Conservation (phyloP, 2,113 vertebrate species). For the Cromileptes altivelis region DNA sequence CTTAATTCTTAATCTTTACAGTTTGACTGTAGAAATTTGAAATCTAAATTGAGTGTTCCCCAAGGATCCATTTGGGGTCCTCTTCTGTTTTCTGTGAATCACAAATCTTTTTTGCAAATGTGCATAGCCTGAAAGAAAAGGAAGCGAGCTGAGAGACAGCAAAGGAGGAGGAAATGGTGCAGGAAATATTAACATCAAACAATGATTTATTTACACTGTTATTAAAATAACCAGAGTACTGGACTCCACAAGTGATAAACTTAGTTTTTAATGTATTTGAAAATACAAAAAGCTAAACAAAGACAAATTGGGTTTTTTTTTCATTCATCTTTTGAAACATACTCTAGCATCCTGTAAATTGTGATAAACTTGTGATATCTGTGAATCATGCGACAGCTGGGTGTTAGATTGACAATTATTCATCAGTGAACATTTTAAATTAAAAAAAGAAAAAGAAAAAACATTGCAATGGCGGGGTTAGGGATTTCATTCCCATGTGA, state of each 20-base stretch:
- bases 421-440: constrained; percentile 1
- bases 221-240: constrained; percentile 1
- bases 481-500: constrained; percentile 1
- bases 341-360: not conserved
- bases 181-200: not conserved
- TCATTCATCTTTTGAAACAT: not conserved
- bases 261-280: constrained; percentile 34
- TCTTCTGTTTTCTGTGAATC: not conserved
- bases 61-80: not conserved
- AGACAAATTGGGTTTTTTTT: not conserved
- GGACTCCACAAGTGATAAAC: not conserved
- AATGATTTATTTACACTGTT: not conserved
- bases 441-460: not conserved
- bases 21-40: not conserved
- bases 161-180: not conserved
- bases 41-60: not conserved
- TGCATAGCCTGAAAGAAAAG: not conserved
- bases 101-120: not conserved
- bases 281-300: constrained; percentile 39
- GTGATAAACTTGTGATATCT: not conserved
- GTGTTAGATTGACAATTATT: not conserved
- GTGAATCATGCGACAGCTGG: not conserved
- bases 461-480: not conserved
- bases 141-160: not conserved
- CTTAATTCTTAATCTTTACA: not conserved